Evolutionary conservation across 2,113 vertebrate genomes (phyloP).

Genomic region (Odobenus rosmarus): DNA sequence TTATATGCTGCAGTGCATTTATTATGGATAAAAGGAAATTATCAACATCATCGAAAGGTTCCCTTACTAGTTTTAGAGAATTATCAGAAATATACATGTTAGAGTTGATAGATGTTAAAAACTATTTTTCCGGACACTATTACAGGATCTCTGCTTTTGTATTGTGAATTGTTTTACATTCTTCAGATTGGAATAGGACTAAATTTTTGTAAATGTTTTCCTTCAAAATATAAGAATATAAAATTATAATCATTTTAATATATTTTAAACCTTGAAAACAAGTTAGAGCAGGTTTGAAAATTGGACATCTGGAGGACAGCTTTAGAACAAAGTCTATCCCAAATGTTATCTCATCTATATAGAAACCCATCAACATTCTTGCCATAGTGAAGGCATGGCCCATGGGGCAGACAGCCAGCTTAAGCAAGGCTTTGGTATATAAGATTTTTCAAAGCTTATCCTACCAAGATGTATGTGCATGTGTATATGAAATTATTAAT

Average conservation of each 20-base stretch:
- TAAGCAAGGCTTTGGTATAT: neutral
- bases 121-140: neutral
- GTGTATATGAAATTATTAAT: neutral
- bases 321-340: slow-evolving; percentile 49
- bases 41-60: neutral
- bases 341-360: slow-evolving; percentile 19
- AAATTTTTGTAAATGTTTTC: neutral
- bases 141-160: neutral
- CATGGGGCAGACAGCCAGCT: neutral
- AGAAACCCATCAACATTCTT: slow-evolving; percentile 20
- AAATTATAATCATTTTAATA: neutral
- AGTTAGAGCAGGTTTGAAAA: slow-evolving; percentile 26
- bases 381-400: neutral
- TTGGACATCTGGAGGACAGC: slow-evolving; percentile 9
- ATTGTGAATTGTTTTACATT: neutral
- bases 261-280: slow-evolving; percentile 18
- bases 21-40: neutral
- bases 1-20: neutral
- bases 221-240: slow-evolving; percentile 25
- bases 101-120: neutral
- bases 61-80: slow-evolving; percentile 31
- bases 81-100: neutral
- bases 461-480: neutral
- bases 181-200: neutral
- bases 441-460: neutral